phyloP scores from a whole-genome alignment of 2,797 vertebrate genomes.

The Amniataba percoides region DNA sequence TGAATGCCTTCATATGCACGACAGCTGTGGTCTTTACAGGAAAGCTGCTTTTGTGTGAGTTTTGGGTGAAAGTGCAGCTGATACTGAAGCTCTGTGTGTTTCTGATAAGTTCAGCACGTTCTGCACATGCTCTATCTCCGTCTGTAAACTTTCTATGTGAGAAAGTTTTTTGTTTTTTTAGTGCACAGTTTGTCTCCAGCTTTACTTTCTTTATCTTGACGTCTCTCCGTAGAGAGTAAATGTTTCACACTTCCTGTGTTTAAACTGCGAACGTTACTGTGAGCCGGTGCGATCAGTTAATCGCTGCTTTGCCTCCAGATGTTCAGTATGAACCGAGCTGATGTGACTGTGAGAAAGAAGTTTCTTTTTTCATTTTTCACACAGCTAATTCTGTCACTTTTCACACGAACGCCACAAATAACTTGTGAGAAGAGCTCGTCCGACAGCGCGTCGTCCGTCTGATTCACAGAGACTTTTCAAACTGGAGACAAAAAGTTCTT shows the following conservation, averaged over 20 bases:
- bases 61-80: not conserved
- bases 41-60: too few relatives aligned
- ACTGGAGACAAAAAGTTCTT: too few relatives aligned
- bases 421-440: too few relatives aligned
- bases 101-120: slow-evolving; percentile 40
- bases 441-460: too few relatives aligned
- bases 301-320: too few relatives aligned
- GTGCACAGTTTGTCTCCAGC: not conserved
- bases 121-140: not conserved
- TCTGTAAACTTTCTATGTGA: slow-evolving; percentile 1
- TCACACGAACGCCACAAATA: too few relatives aligned
- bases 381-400: too few relatives aligned
- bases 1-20: too few relatives aligned
- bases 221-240: slow-evolving; percentile 16
- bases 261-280: not conserved
- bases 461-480: too few relatives aligned
- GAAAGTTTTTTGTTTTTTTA: not conserved
- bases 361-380: too few relatives aligned
- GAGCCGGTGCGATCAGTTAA: not conserved
- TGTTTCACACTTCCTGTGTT: slow-evolving; percentile 1
- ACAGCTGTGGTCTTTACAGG: too few relatives aligned
- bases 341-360: too few relatives aligned
- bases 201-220: not conserved
- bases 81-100: slow-evolving; percentile 13
- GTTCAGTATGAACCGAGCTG: not conserved